phyloP scores from a whole-genome alignment of 2,113 vertebrate genomes.

The Cynocephalus volans region DNA sequence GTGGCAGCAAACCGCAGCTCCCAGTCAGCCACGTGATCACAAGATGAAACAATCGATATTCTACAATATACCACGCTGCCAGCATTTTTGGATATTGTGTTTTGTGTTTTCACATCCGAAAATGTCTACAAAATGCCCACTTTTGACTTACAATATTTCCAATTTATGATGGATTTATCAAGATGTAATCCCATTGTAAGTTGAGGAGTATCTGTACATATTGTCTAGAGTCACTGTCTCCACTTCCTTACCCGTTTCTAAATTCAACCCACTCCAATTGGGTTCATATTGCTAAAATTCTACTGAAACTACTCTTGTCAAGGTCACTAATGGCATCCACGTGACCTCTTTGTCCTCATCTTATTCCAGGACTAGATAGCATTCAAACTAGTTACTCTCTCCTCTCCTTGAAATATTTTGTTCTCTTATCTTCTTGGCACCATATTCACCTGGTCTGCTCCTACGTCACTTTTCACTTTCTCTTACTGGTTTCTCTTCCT shows the following conservation, averaged over 20 bases:
- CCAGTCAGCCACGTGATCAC: too few species aligned
- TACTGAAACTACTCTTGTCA: neutral
- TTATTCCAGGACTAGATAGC: neutral
- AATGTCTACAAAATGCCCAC: too few species aligned
- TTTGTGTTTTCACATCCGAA: too few species aligned
- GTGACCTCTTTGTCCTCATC: neutral
- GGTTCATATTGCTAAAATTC: conserved; percentile 48
- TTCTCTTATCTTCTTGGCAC: neutral
- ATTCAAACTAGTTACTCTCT: neutral
- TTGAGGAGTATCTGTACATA: too few species aligned
- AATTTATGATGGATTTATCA: too few species aligned
- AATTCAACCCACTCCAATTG: neutral
- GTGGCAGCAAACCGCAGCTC: too few species aligned
- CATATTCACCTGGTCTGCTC: neutral
- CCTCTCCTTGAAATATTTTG: neutral
- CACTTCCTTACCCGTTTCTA: conserved; percentile 19
- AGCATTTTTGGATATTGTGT: too few species aligned
- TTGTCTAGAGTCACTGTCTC: neutral
- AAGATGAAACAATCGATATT: too few species aligned
- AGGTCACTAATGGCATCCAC: neutral
- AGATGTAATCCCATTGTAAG: too few species aligned
- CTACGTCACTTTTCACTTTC: neutral
- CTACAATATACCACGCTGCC: too few species aligned
- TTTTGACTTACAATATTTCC: too few species aligned
- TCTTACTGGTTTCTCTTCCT: neutral